Conservation (phyloP, 1,140 invertebrate genomes). For the Maniola jurtina region DNA sequence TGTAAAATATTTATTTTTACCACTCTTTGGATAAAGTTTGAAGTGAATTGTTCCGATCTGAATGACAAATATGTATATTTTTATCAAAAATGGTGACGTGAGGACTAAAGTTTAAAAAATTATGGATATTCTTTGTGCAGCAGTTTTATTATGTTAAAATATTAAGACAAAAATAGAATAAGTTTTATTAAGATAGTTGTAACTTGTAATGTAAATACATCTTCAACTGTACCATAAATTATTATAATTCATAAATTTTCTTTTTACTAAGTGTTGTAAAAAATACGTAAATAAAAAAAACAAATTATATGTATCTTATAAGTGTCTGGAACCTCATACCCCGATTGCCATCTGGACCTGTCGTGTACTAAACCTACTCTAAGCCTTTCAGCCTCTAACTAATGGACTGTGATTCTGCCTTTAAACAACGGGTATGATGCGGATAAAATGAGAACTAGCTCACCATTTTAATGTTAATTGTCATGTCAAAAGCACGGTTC, state of each 20-base stretch:
- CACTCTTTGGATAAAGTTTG: neutral
- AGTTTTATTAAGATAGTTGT: constrained; percentile 43
- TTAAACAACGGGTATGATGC: too few relatives aligned
- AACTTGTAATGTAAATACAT: constrained; percentile 46
- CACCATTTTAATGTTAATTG: too few relatives aligned
- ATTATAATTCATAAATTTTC: constrained; percentile 1
- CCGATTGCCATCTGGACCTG: too few relatives aligned
- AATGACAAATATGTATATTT: constrained; percentile 40
- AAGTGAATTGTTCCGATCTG: constrained; percentile 62
- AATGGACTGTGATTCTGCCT: too few relatives aligned
- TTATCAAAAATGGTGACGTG: neutral
- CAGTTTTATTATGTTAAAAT: constrained; percentile 16
- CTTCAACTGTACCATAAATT: constrained; percentile 2
- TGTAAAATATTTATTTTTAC: constrained; percentile 10
- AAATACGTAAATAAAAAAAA: constrained; percentile 18
- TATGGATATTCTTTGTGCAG: neutral
- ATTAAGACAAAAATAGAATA: constrained; percentile 35
- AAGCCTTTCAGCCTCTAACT: too few relatives aligned
- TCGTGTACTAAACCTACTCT: too few relatives aligned
- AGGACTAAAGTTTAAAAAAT: neutral
- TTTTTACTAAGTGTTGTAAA: constrained; percentile 17
- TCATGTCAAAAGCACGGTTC: too few relatives aligned
- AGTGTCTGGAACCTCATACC: too few relatives aligned
- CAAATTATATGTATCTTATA: too few relatives aligned
- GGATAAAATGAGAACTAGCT: too few relatives aligned